A percentile compares a stretch with the other conserved stretches of the same genome.
Evolutionary conservation across 2,797 vertebrate genomes (phyloP).

Genomic region (Pseudopleuronectes americanus): DNA sequence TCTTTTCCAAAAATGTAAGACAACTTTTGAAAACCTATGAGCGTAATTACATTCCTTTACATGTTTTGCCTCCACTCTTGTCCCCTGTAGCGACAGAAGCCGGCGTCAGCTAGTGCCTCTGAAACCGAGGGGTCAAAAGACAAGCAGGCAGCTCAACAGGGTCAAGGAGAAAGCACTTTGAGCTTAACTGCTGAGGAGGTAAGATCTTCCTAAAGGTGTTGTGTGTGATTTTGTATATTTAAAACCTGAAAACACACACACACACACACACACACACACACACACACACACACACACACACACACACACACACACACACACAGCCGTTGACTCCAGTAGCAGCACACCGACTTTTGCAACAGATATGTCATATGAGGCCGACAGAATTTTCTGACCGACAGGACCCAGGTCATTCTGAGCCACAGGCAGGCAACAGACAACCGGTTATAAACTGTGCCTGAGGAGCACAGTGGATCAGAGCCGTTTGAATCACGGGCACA

Average conservation of each 20-base stretch:
- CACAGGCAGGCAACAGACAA: too few relatives aligned
- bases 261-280: too few relatives aligned
- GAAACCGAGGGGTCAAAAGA: conserved; percentile 84
- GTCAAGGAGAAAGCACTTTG: conserved; percentile 84
- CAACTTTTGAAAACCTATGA: not conserved
- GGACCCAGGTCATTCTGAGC: too few relatives aligned
- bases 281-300: too few relatives aligned
- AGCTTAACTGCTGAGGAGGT: conserved; percentile 93
- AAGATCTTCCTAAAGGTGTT: conserved; percentile 33
- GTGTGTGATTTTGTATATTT: not conserved
- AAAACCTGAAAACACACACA: conserved; percentile 1
- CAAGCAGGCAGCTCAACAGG: conserved; percentile 77
- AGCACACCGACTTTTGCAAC: too few relatives aligned
- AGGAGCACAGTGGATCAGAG: too few relatives aligned
- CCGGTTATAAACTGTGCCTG: too few relatives aligned
- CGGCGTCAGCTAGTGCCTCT: conserved; percentile 82
- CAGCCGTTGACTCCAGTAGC: too few relatives aligned
- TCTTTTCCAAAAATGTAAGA: not conserved
- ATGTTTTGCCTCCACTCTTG: conserved; percentile 12
- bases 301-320: too few relatives aligned
- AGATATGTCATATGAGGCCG: too few relatives aligned
- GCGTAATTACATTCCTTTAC: conserved; percentile 1
- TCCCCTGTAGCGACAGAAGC: conserved; percentile 80
- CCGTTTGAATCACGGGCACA: too few relatives aligned
- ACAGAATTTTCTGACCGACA: too few relatives aligned